Percentiles rank a stretch among this genome's conserved stretches.
phyloP scores from a whole-genome alignment of 30 jellyfish, hydroid and myxozoan genomes.

The Turritopsis rubra region DNA sequence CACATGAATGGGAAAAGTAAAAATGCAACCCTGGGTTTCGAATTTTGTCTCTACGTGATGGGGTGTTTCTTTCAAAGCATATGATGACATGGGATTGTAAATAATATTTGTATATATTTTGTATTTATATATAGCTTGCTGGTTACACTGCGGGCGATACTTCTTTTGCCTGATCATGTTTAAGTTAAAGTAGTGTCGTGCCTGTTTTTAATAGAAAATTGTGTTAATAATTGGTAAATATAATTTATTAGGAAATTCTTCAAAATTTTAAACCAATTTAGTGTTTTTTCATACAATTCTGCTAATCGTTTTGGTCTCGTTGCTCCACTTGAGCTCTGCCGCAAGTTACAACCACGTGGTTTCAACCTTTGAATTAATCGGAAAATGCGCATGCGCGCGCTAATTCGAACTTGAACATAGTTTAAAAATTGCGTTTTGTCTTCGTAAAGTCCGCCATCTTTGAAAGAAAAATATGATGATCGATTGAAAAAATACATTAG shows the following conservation, averaged over 20 bases:
- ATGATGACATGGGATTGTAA: no score
- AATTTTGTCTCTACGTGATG: no score
- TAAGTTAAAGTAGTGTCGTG: no score
- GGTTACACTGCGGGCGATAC: no score
- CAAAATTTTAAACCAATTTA: background rate
- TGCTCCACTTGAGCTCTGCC: background rate
- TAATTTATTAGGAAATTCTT: background rate
- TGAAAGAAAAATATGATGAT: slow-evolving; percentile 11
- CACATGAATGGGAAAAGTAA: no score
- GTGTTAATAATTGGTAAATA: background rate
- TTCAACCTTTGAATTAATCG: slow-evolving; percentile 5
- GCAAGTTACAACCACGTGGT: slow-evolving; percentile 13
- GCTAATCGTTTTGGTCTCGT: background rate
- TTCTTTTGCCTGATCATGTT: no score
- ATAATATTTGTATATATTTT: no score
- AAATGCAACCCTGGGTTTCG: no score
- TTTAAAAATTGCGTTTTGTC: slow-evolving; percentile 11
- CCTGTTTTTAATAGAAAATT: background rate
- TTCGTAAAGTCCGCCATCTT: slow-evolving; percentile 19
- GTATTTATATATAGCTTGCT: no score
- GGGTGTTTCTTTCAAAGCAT: no score
- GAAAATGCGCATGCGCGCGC: slow-evolving; percentile 9
- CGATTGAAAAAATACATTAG: background rate
- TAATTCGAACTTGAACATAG: slow-evolving; percentile 13
- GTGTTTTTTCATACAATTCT: background rate